phyloP scores from a whole-genome alignment of 2,888 invertebrate genomes.

The Calliopum simillimum region DNA sequence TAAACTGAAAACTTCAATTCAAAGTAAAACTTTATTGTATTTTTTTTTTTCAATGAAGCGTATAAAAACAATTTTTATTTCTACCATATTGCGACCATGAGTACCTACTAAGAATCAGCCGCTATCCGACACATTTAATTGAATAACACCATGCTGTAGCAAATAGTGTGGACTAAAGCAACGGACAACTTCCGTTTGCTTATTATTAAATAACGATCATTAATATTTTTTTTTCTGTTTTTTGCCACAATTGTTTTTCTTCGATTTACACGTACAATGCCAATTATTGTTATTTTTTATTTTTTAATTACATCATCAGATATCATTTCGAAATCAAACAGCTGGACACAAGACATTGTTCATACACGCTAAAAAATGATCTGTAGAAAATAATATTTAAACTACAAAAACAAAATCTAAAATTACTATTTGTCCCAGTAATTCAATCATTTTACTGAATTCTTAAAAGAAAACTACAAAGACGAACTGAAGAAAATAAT shows the following conservation, averaged over 20 bases:
- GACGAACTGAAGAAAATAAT: too few species aligned
- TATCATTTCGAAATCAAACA: too few species aligned
- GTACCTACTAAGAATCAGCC: not conserved
- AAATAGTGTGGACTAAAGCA: constrained; percentile 8
- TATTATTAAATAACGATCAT: constrained; percentile 27
- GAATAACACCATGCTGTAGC: not conserved
- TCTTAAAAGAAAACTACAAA: too few species aligned
- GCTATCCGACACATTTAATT: not conserved
- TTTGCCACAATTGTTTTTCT: not conserved
- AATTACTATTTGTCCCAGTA: too few species aligned
- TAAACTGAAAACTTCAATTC: not conserved
- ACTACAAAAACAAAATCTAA: too few species aligned
- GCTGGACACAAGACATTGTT: too few species aligned
- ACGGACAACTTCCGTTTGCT: constrained; percentile 26
- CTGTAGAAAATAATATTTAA: too few species aligned
- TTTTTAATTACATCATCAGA: too few species aligned
- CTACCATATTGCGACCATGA: constrained; percentile 17
- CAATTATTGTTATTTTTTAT: not conserved
- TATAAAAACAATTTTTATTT: not conserved
- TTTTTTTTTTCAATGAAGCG: not conserved
- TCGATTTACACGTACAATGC: not conserved
- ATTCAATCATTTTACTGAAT: too few species aligned
- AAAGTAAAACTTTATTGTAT: not conserved
- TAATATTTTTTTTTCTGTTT: constrained; percentile 18
- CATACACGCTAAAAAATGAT: too few species aligned